Evolutionary conservation across 2,888 invertebrate genomes (phyloP), one percentile per base, ranked within the genome.

Genomic region (Meghimatium bilineatum): DNA sequence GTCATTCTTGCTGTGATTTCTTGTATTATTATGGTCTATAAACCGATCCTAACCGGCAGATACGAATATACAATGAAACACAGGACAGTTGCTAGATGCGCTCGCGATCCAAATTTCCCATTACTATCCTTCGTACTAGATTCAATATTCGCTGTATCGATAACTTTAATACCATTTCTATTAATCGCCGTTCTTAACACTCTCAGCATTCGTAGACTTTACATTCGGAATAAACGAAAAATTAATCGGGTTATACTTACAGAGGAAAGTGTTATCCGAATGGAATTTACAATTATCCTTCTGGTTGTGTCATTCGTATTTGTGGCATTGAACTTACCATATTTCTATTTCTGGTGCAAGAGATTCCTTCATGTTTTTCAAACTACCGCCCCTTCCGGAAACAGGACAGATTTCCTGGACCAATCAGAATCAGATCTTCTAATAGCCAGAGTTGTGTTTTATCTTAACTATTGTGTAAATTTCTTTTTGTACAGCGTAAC

Each of bases 401-500:
- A 34, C 17, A 66, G 72, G 38, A 56, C 66, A n/a, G 52, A 66
- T 32, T 38, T 36, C 0, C 60, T 56, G 1, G 82, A 82, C 34
- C 36, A 56, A 6, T 67, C 60, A 10, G 75, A 81, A 34, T 38
- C 83, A 36, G 84, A 84, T 29, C 34, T 81, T n/a, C 63, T 71
- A 56, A 87, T 91, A 26, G 90, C 91, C 0, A 76, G 91, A 32
- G 90, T 90, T 3, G 89, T 92, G 32, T 92, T 91, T 83, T 92
- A 90, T 85, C 86, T 90, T 26, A 92, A 92, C 85, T 92, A 92
- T 79, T 91, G 90, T 74, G 88, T 91, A 49, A 92, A 92, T 84
- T 92, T 92, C 80, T 92, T 92, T 84, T 87, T 92, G 67, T 91
- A 92, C 86, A 90, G 90, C 85, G 86, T 92, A 20, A 92, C 91